Evolutionary conservation across 2,113 vertebrate species (phyloP), one percentile per base, ranked within the genome.

Genomic region (Macrotus californicus): DNA sequence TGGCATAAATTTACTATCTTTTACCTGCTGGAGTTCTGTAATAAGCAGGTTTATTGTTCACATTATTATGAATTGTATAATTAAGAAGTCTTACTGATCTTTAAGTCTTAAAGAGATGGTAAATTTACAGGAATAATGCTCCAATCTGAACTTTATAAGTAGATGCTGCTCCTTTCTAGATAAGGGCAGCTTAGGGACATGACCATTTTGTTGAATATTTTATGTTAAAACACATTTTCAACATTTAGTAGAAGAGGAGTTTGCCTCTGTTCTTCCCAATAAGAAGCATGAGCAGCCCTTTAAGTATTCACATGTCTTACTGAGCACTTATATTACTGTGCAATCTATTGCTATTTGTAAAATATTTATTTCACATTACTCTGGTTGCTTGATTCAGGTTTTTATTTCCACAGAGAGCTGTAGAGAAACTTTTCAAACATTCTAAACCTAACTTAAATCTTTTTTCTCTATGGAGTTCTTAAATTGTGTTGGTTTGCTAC

Each of bases 351-450:
- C 70, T 96, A 56, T 91, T 95, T 97, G 94, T 97, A 76, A 97
- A 96, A 88, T 96, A 96, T 96, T 97, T 96, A 96, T 96, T 96
- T 84, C 87, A 72, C 39, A 93, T 94, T 90, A 87, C 48, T 94
- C 66, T 36, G 8, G 50, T 89, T 80, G 61, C 73, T 50, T 92
- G 93, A 92, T 90, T 96, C 48, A 85, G 36, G 69, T 91, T 96
- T 96, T 96, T 80, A 85, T 95, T 94, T 96, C 82, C 89, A 84
- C n/a, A 12, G 70, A 95, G 76, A 95, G 88, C 41, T 91, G 46
- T 61, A 90, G 14, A 84, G 79, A 96, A 94, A 90, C 88, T 91
- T 96, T 95, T 94, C 54, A 95, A 95, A 83, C 93, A 92, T 87
- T 94, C 92, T 94, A 87, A 96, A 94, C 31, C 86, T 87, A 80